Evolutionary conservation across 2,797 vertebrate genomes (phyloP).

Genomic region (Denticeps clupeoides): DNA sequence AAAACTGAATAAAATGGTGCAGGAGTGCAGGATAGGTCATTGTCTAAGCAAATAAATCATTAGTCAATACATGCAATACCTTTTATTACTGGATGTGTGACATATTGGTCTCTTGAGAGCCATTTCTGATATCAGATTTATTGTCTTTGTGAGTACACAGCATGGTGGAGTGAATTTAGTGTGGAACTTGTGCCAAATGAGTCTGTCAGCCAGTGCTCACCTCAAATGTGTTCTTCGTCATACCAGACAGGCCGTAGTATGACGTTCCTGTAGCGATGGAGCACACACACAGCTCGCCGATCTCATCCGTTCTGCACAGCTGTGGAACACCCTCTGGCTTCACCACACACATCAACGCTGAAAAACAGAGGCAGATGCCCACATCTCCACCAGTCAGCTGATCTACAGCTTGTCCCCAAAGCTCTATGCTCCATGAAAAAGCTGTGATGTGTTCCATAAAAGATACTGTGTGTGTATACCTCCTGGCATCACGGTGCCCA

Average conservation of each 20-base stretch:
- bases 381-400: background rate
- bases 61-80: too few relatives aligned
- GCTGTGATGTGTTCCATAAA: background rate
- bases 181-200: too few relatives aligned
- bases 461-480: too few relatives aligned
- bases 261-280: slow-evolving; percentile 89
- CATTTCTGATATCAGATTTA: too few relatives aligned
- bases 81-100: too few relatives aligned
- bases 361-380: slow-evolving; percentile 1
- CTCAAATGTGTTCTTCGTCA: slow-evolving; percentile 99
- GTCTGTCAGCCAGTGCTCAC: too few relatives aligned
- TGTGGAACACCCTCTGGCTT: slow-evolving; percentile 90
- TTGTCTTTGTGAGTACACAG: too few relatives aligned
- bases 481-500: slow-evolving; percentile 91
- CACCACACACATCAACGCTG: slow-evolving; percentile 92
- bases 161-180: too few relatives aligned
- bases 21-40: too few relatives aligned
- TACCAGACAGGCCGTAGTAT: slow-evolving; percentile 92
- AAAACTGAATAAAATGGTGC: too few relatives aligned
- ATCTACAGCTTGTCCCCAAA: background rate
- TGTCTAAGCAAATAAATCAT: too few relatives aligned
- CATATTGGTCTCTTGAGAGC: too few relatives aligned
- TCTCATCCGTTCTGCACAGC: slow-evolving; percentile 92
- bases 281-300: slow-evolving; percentile 93
- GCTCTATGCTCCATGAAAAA: background rate